A percentile compares a stretch with the other conserved stretches of the same genome.
These are phyloP conservation scores for rabbit (Oryctolagus cuniculus) DNA, from an alignment of 2,113 vertebrate genomes.

Conservation along the genomic window DNA sequence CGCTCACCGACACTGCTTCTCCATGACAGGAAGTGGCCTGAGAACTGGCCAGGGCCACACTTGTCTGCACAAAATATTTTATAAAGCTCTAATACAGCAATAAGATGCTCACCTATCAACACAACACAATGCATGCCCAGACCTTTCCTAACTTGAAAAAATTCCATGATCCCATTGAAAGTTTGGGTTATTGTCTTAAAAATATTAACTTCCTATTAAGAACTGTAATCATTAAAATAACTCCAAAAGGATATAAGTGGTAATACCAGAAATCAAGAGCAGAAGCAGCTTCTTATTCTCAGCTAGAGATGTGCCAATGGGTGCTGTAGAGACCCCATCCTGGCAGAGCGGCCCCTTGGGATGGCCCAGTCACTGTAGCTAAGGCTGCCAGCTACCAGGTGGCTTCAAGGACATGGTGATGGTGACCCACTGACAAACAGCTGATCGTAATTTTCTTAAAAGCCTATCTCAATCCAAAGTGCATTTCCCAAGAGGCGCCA, in stretches of 20 bases:
- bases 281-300: not conserved
- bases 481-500: not conserved
- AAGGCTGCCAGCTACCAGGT: not conserved
- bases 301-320: not conserved
- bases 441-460: not conserved
- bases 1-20: not conserved
- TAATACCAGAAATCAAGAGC: not conserved
- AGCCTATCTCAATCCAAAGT: not conserved
- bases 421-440: not conserved
- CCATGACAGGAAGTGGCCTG: not conserved
- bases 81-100: not conserved
- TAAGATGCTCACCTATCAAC: not conserved
- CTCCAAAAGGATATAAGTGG: not conserved
- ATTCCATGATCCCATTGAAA: not conserved
- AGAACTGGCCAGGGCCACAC: not conserved
- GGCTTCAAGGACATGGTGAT: not conserved
- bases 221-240: constrained; percentile 3
- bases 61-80: not conserved
- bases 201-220: not conserved
- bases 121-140: not conserved
- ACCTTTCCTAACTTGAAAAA: not conserved
- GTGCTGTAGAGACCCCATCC: not conserved
- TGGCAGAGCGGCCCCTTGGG: not conserved
- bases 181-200: not conserved
- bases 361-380: not conserved